A percentile compares a stretch with the other conserved stretches of the same genome.
phyloP scores from a whole-genome alignment of 2,113 vertebrate genomes.

The Phyllostomus hastatus region DNA sequence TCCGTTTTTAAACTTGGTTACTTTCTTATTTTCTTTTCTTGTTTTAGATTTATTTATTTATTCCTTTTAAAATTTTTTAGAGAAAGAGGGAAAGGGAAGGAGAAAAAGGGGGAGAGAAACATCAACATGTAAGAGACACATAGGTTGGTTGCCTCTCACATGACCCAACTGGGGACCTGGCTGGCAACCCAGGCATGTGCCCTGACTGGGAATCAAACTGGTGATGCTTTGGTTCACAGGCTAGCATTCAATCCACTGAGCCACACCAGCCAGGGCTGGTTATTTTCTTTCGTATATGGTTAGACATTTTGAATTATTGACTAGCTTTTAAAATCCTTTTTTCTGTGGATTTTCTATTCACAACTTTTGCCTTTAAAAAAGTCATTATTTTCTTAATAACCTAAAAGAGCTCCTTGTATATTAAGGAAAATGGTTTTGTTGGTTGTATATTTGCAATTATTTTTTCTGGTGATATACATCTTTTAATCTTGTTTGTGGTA shows the following conservation, averaged over 20 bases:
- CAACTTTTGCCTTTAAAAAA: neutral
- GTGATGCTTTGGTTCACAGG: too few relatives aligned
- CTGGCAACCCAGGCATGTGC: too few relatives aligned
- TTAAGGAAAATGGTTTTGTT: neutral
- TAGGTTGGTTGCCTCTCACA: too few relatives aligned
- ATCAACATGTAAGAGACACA: too few relatives aligned
- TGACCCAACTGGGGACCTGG: too few relatives aligned
- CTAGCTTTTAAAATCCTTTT: neutral
- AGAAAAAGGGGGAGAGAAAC: too few relatives aligned
- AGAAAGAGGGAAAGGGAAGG: too few relatives aligned
- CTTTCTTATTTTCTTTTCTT: neutral
- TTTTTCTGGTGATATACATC: neutral
- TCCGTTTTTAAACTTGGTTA: neutral
- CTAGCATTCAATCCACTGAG: too few relatives aligned
- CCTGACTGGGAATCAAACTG: too few relatives aligned
- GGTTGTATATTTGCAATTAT: neutral
- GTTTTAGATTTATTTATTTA: too few relatives aligned
- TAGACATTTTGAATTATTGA: neutral
- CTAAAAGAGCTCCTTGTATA: neutral
- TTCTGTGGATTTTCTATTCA: neutral
- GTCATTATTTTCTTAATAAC: neutral
- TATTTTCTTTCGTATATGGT: neutral
- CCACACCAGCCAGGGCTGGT: too few relatives aligned
- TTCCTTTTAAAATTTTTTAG: too few relatives aligned
- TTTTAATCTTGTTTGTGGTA: neutral